Base-by-base conservation (phyloP, 1,140 invertebrate genomes). In the Drosophila repletoides region DNA sequence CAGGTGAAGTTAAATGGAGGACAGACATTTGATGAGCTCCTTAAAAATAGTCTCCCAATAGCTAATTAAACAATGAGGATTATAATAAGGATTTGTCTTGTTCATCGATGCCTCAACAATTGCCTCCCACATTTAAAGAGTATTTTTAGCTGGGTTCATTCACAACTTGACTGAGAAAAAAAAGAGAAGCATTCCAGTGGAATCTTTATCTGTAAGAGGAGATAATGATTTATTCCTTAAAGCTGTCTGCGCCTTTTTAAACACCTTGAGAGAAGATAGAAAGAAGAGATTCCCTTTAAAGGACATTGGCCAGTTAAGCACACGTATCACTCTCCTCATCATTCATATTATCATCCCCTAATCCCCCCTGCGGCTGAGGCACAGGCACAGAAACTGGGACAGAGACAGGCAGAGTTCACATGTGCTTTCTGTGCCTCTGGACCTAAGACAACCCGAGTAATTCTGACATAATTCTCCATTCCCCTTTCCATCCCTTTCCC, bases 401-500 rank as follows among this genome's bases (percentile, higher is more conserved):
- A n/a, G n/a, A n/a, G n/a, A n/a, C n/a, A n/a, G n/a, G 33, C 53
- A 31, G 7, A 48, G 65, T 64, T 41, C 80, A 77, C 79, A 84
- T 74, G 71, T 83, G 79, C 21, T 41, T 45, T 52, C n/a, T n/a
- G n/a, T 52, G 41, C 29, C 17, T 9, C 4, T 36, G 36, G 52
- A 40, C 15, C 65, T 46, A 49, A 70, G 70, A 72, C 65, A 60
- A 60, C 52, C 63, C 52, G 55, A 83, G 56, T 70, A 71, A 41
- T 71, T 76, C 58, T 71, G 79, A 73, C 79, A 83, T 40, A 49
- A 56, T 41, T 83, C 73, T 61, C 41, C 64, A 53, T 15, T 24
- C 17, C 24, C n/a, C 38, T 41, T 26, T 49, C 55, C 46, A 0
- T 12, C 36, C 15, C 2, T 29, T 21, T 22, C 7, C 51, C n/a